phyloP scores from a whole-genome alignment of 1,140 invertebrate species.

The Nylanderia fulva region DNA sequence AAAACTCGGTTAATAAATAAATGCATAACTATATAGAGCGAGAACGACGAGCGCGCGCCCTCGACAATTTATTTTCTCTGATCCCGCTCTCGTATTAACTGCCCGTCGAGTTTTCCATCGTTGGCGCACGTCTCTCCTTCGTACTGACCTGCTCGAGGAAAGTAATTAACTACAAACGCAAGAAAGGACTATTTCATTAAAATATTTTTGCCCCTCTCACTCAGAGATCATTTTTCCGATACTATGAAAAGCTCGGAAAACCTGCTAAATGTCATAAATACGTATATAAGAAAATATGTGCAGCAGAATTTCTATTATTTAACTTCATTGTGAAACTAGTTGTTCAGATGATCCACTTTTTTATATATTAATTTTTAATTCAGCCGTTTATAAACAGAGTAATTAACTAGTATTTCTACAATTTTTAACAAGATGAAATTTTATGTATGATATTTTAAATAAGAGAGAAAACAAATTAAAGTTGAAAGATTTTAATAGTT shows the following conservation, averaged over 20 bases:
- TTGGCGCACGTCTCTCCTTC: conserved; percentile 2
- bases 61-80: conserved; percentile 57
- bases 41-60: neutral
- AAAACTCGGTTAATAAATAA: conserved; percentile 76
- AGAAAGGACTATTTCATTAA: conserved; percentile 45
- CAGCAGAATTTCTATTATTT: no score
- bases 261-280: no score
- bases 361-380: neutral
- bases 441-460: no score
- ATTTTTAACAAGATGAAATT: no score
- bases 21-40: conserved; percentile 67
- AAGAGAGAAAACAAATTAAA: no score
- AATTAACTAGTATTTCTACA: no score
- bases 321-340: no score
- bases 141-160: conserved; percentile 38
- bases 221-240: neutral
- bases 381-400: no score
- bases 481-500: no score
- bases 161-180: conserved; percentile 53
- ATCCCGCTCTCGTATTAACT: conserved; percentile 50
- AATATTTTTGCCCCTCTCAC: conserved; percentile 32
- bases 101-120: conserved; percentile 4
- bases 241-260: neutral
- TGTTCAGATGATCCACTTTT: neutral
- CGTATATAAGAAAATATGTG: neutral